phyloP scores from a whole-genome alignment of 1,140 invertebrate genomes.

The Zaprionus vittiger region DNA sequence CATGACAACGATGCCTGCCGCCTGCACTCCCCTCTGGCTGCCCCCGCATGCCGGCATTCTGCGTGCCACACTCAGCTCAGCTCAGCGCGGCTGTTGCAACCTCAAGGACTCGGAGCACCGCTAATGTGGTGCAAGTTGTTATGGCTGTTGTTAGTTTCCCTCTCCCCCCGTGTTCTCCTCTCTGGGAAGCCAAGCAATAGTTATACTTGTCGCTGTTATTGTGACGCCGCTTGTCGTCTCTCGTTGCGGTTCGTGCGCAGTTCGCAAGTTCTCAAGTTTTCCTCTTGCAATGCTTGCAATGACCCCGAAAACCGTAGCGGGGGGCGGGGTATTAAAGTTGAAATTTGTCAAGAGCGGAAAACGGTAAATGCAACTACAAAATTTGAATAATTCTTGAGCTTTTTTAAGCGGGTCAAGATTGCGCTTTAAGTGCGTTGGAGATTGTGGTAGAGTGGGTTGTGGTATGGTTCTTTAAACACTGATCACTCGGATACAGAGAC shows the following conservation, averaged over 20 bases:
- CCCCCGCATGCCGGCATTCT: not conserved
- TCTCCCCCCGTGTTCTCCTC: not conserved
- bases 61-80: constrained; percentile 17
- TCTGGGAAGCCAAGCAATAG: not conserved
- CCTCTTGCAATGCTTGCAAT: not conserved
- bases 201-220: constrained; percentile 3
- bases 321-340: not conserved
- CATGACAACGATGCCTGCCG: constrained; percentile 70
- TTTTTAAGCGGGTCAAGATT: constrained; percentile 4
- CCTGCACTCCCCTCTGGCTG: not conserved
- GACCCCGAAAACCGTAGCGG: not conserved
- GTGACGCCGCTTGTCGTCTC: constrained; percentile 6
- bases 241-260: not conserved
- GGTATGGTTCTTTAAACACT: not conserved
- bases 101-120: constrained; percentile 33
- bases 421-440: not conserved
- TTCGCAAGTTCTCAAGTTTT: constrained; percentile 5
- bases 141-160: constrained; percentile 64
- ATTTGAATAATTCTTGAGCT: not conserved
- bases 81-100: constrained; percentile 9
- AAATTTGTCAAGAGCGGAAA: constrained; percentile 4
- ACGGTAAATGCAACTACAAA: not conserved
- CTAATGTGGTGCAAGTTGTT: constrained; percentile 76
- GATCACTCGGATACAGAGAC: not conserved
- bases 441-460: not conserved